Evolutionary conservation across 2,888 invertebrate genomes (phyloP), one percentile per base, ranked within the genome.

Genomic region (Microplitis deprimator): DNA sequence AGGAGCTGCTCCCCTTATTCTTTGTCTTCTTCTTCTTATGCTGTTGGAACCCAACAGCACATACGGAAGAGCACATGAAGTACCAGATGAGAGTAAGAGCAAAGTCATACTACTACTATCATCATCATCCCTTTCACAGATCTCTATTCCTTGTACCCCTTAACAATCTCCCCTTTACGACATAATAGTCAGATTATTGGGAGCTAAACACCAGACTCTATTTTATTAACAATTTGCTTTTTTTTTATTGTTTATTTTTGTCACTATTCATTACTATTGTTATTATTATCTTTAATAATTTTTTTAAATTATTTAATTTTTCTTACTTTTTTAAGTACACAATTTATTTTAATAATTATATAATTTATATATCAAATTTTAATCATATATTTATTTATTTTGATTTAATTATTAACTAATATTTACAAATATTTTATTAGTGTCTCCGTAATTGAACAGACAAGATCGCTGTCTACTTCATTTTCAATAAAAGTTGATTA

Each of bases 111-210:
- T 68, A 69, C 64, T 41, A 41, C 80, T 76, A 50, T 13, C 50
- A 50, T 50, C 50, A 50, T 50, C 50, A 50, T 50, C 50, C 50
- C 13, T 50, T 50, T 50, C 50, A 5, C 50, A 8, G 50, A 50
- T 50, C 80, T 60, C 75, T 75, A 81, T 78, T 72, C 16, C 75
- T 59, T 79, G 75, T 78, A 77, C 78, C 80, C 80, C 79, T 79
- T 29, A 71, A 79, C 77, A 82, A 80, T 80, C 77, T 79, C 74
- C 86, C 84, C 87, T 29, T 83, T 82, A 79, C 82, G 84, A 82
- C 83, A 85, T 87, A 87, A 87, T 87, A 83, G 87, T 82, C 84
- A 85, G 87, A 87, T 88, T 88, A 87, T 87, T 85, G 87, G 83
- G 83, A 83, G 84, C 78, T 84, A 84, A 87, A 84, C 83, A 79